Conservation (phyloP, 2,888 invertebrate genomes). For the Epinotia nisella region DNA sequence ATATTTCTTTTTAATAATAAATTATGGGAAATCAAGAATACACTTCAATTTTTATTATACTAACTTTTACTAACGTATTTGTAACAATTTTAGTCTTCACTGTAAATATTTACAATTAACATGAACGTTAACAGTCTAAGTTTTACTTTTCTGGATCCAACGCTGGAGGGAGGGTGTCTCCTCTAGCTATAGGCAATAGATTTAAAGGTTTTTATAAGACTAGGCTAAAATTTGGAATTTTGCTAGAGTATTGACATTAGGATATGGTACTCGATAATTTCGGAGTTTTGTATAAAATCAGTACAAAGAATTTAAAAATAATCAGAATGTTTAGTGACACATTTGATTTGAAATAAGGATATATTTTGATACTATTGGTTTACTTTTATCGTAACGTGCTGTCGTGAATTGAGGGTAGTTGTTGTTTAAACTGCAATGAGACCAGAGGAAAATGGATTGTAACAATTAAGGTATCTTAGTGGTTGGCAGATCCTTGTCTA, state of each 20-base stretch:
- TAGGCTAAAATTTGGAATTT: constrained; percentile 69
- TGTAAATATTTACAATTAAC: constrained; percentile 53
- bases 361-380: constrained; percentile 77
- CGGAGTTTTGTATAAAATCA: constrained; percentile 76
- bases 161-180: constrained; percentile 49
- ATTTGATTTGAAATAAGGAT: constrained; percentile 68
- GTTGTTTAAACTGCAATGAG: constrained; percentile 47
- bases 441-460: constrained; percentile 13
- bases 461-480: constrained; percentile 14
- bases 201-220: constrained; percentile 66
- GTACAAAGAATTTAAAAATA: constrained; percentile 75
- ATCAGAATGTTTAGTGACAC: constrained; percentile 54
- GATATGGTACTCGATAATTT: constrained; percentile 57
- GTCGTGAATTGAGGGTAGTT: constrained; percentile 48
- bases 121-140: constrained; percentile 48
- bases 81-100: constrained; percentile 48
- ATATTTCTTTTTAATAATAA: constrained; percentile 27
- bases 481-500: constrained; percentile 8
- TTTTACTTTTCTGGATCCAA: constrained; percentile 44
- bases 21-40: constrained; percentile 45
- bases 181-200: constrained; percentile 67
- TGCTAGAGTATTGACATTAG: constrained; percentile 56
- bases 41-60: constrained; percentile 48
- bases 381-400: constrained; percentile 64
- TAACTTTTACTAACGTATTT: constrained; percentile 49